Evolutionary conservation across 2,888 invertebrate species (phyloP).

Genomic region (Asteroscopus sphinx): DNA sequence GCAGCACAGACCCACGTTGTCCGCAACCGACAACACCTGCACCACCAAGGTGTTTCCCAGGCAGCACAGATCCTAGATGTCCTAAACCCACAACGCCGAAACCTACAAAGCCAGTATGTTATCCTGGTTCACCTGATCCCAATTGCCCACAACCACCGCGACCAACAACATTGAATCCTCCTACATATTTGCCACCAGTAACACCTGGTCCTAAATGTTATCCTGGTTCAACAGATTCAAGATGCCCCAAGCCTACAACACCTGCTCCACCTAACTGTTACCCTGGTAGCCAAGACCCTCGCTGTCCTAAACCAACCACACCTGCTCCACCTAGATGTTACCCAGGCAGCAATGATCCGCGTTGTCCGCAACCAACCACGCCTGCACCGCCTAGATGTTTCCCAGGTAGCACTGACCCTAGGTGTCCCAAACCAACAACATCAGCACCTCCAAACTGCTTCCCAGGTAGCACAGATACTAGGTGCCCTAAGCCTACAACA

Average conservation of each 20-base stretch:
- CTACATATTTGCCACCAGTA: no score
- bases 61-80: constrained; percentile 48
- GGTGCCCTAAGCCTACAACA: constrained; percentile 57
- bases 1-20: constrained; percentile 50
- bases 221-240: no score
- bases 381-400: constrained; percentile 62
- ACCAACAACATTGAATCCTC: no score
- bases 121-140: no score
- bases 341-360: constrained; percentile 63
- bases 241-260: no score
- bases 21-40: constrained; percentile 56
- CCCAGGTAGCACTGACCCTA: constrained; percentile 65
- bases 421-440: constrained; percentile 63
- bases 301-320: constrained; percentile 59
- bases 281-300: constrained; percentile 49
- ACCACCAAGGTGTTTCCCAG: constrained; percentile 57
- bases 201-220: no score
- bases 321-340: constrained; percentile 61
- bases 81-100: constrained; percentile 62
- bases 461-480: constrained; percentile 57
- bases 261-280: constrained; percentile 38
- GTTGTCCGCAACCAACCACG: constrained; percentile 60
- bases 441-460: constrained; percentile 52
- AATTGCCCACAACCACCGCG: no score
- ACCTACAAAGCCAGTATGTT: no score